phyloP scores from a whole-genome alignment of 1,140 invertebrate species.

The Drosophila melanica region DNA sequence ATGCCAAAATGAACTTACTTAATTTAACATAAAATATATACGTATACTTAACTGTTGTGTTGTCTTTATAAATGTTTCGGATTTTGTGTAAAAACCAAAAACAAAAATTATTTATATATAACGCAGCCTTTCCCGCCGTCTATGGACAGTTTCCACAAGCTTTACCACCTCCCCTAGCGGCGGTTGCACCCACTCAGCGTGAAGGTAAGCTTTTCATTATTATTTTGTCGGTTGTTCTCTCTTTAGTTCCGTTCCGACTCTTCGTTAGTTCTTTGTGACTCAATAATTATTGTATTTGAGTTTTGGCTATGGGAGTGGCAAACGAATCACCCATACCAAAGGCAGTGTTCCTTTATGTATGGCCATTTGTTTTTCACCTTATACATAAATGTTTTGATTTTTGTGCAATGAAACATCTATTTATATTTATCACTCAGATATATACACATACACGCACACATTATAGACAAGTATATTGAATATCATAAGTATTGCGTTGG shows the following conservation, averaged over 20 bases:
- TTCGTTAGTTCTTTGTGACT: constrained; percentile 45
- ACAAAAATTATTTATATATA: constrained; percentile 88
- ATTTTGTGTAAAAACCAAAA: constrained; percentile 84
- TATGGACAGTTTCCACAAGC: constrained; percentile 98
- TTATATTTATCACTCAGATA: constrained; percentile 23
- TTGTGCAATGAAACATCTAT: constrained; percentile 40
- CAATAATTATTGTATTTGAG: constrained; percentile 57
- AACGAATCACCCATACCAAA: constrained; percentile 22
- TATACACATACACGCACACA: constrained; percentile 22
- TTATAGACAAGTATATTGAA: constrained; percentile 11
- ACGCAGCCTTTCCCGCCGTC: constrained; percentile 96
- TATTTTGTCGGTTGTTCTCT: constrained; percentile 48
- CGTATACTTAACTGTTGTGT: constrained; percentile 80
- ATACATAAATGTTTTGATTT: constrained; percentile 35
- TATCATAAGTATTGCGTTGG: not conserved
- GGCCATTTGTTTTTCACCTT: constrained; percentile 4
- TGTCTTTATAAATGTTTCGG: constrained; percentile 84
- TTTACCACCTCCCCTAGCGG: constrained; percentile 94
- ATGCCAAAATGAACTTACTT: constrained; percentile 26
- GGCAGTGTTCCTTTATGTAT: constrained; percentile 7
- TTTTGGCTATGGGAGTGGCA: constrained; percentile 48
- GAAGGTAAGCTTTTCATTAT: constrained; percentile 92
- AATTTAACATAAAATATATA: constrained; percentile 43
- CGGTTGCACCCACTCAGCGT: constrained; percentile 95
- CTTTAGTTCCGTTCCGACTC: constrained; percentile 16